Conservation (phyloP, 2,113 vertebrate genomes). For the Delphinapterus leucas region DNA sequence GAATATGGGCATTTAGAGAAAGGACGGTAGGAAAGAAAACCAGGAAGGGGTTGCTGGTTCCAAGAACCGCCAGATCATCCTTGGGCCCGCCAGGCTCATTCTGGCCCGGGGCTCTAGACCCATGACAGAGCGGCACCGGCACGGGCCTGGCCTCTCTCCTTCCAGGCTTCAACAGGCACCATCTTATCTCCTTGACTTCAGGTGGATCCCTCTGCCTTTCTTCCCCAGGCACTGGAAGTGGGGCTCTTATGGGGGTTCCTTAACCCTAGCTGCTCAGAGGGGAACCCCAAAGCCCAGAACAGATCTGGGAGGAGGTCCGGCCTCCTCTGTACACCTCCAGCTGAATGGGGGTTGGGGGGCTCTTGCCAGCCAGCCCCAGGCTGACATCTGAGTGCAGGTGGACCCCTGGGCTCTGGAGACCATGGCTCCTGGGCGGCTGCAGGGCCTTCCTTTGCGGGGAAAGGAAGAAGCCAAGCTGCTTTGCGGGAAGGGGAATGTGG, state of each 20-base stretch:
- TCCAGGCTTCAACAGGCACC: not conserved
- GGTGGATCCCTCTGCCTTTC: not conserved
- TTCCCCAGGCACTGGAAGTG: not conserved
- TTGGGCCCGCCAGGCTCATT: not conserved
- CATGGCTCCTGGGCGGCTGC: not conserved
- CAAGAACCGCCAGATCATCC: not conserved
- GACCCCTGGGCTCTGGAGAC: not conserved
- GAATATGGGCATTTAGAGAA: not conserved
- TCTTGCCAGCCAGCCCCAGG: not conserved
- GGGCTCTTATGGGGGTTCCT: not conserved
- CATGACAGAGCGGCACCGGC: fast-evolving
- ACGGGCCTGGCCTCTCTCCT: not conserved
- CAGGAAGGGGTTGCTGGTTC: not conserved
- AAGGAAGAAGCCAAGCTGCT: not conserved
- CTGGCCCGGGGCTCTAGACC: not conserved
- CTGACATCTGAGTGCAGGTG: not conserved
- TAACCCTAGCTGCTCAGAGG: not conserved
- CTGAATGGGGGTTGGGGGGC: not conserved
- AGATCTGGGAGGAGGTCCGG: not conserved
- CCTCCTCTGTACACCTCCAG: not conserved
- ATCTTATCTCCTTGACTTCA: not conserved
- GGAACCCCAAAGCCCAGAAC: not conserved
- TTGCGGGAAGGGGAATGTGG: not conserved
- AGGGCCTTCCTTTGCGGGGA: not conserved
- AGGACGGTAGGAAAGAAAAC: not conserved